Base-by-base conservation (phyloP, 2,888 invertebrate genomes). In the Lamellibrachia satsuma region DNA sequence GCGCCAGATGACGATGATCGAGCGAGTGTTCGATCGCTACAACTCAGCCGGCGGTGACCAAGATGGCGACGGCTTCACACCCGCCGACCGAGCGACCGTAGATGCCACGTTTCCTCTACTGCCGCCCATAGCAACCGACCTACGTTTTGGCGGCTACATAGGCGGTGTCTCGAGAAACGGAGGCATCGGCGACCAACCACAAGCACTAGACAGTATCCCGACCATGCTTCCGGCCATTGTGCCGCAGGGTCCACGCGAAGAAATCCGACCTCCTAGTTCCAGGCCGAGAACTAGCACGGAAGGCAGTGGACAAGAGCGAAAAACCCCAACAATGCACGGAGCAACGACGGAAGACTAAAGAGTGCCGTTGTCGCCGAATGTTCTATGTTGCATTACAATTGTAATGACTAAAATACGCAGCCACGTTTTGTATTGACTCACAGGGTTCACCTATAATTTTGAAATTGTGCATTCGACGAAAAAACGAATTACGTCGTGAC, bases 1-100 rank as follows among this genome's bases (percentile, higher is more conserved):
- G 75, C 75, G 75, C n/a, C 75, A 75, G 75, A 75, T 75, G 75
- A 22, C n/a, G 75, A 75, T 75, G 75, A 75, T 75, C n/a, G 75
- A 75, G 75, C 75, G 75, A 6, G 75, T 75, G 75, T 75, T 75
- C 75, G 75, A 75, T 15, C 75, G 75, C 75, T 75, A 75, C n/a
- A 75, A 75, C 75, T 75, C 75, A 11, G 75, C 75, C 75, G 75
- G 22, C n/a, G 75, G n/a, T 22, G 75, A 75, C 22, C 75, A 75
- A 22, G 75, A 75, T 6, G 75, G 75, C 75, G 75, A 75, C 75
- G 22, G 15, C 6, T 15, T 75, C 75, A 75, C n/a, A 75, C 6
- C 15, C 22, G 75, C 75, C 75, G 75, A 75, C 22, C 75, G 75
- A 75, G 75, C 22, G 75, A n/a, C 15, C 6, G 75, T 75, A 2